Evolutionary conservation across 2,113 vertebrate species (phyloP).

Genomic region (Centrocercus urophasianus): DNA sequence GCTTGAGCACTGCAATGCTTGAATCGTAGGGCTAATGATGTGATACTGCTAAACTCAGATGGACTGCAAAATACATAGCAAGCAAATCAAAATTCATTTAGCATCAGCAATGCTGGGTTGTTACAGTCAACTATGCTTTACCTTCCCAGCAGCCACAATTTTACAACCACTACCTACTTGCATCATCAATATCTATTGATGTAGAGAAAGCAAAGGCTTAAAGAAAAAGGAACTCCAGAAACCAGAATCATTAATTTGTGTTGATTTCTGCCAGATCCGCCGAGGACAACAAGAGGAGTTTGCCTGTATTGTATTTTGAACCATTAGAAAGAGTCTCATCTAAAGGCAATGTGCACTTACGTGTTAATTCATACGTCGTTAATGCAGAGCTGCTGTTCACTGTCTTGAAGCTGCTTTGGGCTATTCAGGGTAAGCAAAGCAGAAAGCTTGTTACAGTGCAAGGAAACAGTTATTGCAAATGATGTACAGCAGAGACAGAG

Average conservation of each 20-base stretch:
- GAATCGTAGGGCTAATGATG: constrained; percentile 3
- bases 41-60: neutral
- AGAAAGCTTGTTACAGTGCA: constrained; percentile 71
- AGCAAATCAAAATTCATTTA: constrained; percentile 25
- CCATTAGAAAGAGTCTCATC: constrained; percentile 9
- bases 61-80: constrained; percentile 9
- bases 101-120: neutral
- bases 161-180: constrained; percentile 46
- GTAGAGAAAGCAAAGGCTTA: neutral
- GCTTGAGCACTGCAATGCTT: neutral
- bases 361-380: constrained; percentile 92
- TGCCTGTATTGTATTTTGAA: neutral
- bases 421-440: constrained; percentile 81
- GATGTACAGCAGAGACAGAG: constrained; percentile 37
- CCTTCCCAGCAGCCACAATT: constrained; percentile 42
- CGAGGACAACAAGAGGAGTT: neutral
- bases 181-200: neutral
- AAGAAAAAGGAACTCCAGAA: neutral
- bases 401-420: constrained; percentile 94
- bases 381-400: constrained; percentile 92
- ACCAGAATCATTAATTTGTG: constrained; percentile 14
- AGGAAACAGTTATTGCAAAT: constrained; percentile 58
- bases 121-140: constrained; percentile 18
- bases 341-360: constrained; percentile 82
- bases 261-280: constrained; percentile 33